phyloP scores from a whole-genome alignment of 2,113 vertebrate genomes.

The Spilogale gracilis region DNA sequence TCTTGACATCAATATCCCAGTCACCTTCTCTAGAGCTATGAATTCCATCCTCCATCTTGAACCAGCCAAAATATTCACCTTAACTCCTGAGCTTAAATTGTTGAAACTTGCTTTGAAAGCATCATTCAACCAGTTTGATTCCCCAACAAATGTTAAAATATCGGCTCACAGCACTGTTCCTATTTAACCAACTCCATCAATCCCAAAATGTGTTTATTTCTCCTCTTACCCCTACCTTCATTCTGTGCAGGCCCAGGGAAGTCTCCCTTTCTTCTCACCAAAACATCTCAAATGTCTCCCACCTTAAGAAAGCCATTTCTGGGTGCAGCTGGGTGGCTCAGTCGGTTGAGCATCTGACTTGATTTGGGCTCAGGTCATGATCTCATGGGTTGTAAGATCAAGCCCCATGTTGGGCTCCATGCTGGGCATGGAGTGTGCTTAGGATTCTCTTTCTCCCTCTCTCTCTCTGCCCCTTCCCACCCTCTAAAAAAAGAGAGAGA shows the following conservation, averaged over 20 bases:
- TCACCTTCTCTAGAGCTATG: not conserved
- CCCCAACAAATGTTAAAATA: not conserved
- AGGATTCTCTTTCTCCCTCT: not conserved
- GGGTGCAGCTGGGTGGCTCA: not conserved
- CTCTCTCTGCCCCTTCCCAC: not conserved
- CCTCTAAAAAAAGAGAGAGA: not conserved
- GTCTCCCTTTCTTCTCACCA: not conserved
- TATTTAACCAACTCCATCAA: not conserved
- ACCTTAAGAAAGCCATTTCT: not conserved
- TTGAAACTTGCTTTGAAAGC: not conserved
- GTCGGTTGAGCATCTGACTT: not conserved
- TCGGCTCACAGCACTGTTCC: not conserved
- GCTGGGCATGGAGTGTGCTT: not conserved
- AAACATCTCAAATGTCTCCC: not conserved
- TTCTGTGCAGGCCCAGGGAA: not conserved
- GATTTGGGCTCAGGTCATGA: not conserved
- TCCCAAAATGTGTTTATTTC: not conserved
- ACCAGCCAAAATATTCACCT: not conserved
- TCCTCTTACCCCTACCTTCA: not conserved
- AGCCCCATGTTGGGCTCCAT: not conserved
- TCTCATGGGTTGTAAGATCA: not conserved
- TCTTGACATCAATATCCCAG: not conserved
- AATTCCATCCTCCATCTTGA: not conserved
- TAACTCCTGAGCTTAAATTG: not conserved
- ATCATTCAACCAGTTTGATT: not conserved